These are phyloP conservation scores for Eurytoma adleriae DNA, from an alignment of 2,888 invertebrate species.

Conservation along the genomic window DNA sequence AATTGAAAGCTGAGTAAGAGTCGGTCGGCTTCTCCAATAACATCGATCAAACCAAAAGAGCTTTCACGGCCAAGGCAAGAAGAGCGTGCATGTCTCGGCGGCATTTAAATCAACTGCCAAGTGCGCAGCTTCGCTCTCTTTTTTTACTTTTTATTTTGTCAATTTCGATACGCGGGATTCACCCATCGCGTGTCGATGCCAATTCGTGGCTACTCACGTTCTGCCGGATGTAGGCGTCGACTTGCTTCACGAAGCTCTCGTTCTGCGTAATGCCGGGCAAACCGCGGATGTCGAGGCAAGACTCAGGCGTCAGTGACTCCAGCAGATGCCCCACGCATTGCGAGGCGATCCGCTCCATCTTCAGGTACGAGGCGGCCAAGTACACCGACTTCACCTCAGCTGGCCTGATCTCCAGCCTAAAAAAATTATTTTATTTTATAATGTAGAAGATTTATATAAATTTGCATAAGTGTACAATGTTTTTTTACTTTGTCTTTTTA, in stretches of 20 bases:
- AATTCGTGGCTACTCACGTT: constrained; percentile 78
- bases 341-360: constrained; percentile 85
- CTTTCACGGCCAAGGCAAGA: too few relatives aligned
- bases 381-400: constrained; percentile 86
- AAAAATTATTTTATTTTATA: neutral
- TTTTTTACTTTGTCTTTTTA: too few relatives aligned
- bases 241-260: constrained; percentile 79
- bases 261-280: constrained; percentile 78
- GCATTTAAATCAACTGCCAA: too few relatives aligned
- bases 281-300: constrained; percentile 79
- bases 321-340: constrained; percentile 83
- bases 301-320: constrained; percentile 77
- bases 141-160: too few relatives aligned
- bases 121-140: too few relatives aligned
- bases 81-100: too few relatives aligned
- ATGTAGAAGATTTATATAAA: neutral
- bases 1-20: too few relatives aligned
- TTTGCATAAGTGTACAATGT: neutral
- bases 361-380: constrained; percentile 86
- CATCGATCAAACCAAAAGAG: too few relatives aligned
- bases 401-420: constrained; percentile 65
- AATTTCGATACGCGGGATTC: constrained; percentile 1
- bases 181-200: constrained; percentile 25
- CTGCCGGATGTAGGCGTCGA: constrained; percentile 84
- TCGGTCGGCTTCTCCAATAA: too few relatives aligned